Percentiles rank a stretch among this genome's conserved stretches.
phyloP scores from a whole-genome alignment of 1,140 invertebrate species.

The Ceratosolen solmsi region DNA sequence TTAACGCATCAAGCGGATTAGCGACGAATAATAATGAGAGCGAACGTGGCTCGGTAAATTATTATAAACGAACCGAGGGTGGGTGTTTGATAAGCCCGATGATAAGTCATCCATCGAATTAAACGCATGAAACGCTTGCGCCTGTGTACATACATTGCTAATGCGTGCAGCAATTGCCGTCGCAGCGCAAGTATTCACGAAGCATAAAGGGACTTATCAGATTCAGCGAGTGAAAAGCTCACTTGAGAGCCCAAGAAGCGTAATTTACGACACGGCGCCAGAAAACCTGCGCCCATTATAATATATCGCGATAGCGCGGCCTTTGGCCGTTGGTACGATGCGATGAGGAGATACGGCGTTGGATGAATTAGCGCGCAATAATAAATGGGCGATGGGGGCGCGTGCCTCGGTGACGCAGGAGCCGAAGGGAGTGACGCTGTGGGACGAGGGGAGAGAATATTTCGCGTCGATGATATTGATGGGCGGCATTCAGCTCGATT shows the following conservation, averaged over 20 bases:
- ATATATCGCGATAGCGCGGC: constrained; percentile 47
- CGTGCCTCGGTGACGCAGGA: neutral
- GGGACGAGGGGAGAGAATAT: neutral
- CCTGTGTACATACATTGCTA: neutral
- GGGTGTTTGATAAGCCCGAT: neutral
- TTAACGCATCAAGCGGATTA: no score
- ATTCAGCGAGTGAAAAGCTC: neutral
- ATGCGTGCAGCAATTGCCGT: no score
- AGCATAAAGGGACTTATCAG: neutral
- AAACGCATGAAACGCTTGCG: neutral
- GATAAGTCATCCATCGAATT: neutral
- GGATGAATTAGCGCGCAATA: constrained; percentile 18
- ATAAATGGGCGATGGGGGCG: neutral
- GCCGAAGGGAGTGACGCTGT: neutral
- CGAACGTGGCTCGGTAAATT: neutral
- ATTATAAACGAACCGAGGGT: neutral
- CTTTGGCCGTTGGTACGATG: neutral
- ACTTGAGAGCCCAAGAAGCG: neutral
- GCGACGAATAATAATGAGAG: neutral
- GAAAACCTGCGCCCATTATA: constrained; percentile 25
- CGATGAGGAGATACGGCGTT: neutral
- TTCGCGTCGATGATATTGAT: neutral
- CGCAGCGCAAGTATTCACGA: neutral
- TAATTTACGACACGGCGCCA: constrained; percentile 14
- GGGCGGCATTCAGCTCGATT: neutral